A percentile compares a stretch with the other conserved stretches of the same genome.
phyloP scores from a whole-genome alignment of 2,888 invertebrate species.

The Andrena minutula region DNA sequence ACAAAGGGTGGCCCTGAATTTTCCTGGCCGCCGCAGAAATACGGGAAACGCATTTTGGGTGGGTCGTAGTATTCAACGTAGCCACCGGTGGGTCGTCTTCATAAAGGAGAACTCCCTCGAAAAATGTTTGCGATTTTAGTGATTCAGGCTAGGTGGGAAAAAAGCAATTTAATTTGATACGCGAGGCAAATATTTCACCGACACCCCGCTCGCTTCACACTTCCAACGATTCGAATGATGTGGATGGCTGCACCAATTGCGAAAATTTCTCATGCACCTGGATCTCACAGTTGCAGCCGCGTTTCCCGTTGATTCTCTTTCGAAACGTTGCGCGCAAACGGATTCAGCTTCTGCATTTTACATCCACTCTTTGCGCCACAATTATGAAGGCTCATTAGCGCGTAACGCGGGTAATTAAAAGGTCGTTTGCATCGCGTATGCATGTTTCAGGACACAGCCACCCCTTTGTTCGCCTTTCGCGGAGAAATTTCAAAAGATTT shows the following conservation, averaged over 20 bases:
- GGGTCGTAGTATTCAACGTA: not conserved
- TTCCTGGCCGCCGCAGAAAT: not conserved
- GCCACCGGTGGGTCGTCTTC: not conserved
- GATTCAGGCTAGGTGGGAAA: not conserved
- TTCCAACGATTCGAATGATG: not conserved
- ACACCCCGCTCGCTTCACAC: not conserved
- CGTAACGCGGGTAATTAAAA: not conserved
- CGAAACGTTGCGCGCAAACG: not conserved
- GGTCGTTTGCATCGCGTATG: not conserved
- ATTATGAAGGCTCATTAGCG: conserved; percentile 4
- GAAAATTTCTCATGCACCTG: conserved; percentile 4
- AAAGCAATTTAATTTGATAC: not conserved
- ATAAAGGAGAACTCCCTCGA: not conserved
- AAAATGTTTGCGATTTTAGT: conserved; percentile 10
- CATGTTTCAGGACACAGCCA: not conserved
- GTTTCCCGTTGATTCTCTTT: not conserved
- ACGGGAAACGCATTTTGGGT: not conserved
- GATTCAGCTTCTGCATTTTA: conserved; percentile 14
- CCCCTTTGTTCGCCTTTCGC: not conserved
- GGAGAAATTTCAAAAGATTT: not conserved
- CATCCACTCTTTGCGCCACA: not conserved
- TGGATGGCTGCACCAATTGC: not conserved
- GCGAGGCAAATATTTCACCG: not conserved
- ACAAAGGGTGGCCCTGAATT: not conserved
- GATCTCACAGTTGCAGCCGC: not conserved